phyloP scores from a whole-genome alignment of 2,888 invertebrate genomes.

The Perizoma flavofasciatum region DNA sequence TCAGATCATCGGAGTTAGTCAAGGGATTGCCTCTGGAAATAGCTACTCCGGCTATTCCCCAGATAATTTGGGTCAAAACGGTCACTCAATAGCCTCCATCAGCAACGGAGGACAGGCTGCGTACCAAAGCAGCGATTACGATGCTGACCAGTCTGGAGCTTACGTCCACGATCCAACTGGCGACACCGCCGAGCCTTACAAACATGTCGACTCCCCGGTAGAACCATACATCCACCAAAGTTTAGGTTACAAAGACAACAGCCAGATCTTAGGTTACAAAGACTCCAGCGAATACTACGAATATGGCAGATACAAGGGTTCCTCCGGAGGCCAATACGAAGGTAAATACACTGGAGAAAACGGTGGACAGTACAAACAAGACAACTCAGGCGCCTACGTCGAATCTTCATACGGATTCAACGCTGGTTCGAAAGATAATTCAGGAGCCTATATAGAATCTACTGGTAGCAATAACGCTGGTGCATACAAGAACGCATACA shows the following conservation, averaged over 20 bases:
- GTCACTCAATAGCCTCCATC: slow-evolving; percentile 31
- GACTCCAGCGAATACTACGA: slow-evolving; percentile 59
- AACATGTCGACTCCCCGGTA: slow-evolving; percentile 63
- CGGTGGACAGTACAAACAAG: slow-evolving; percentile 56
- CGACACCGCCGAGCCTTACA: slow-evolving; percentile 73
- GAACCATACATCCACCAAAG: slow-evolving; percentile 69
- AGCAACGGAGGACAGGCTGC: slow-evolving; percentile 39
- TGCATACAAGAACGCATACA: neutral
- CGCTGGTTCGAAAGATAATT: slow-evolving; percentile 34
- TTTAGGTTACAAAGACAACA: slow-evolving; percentile 54
- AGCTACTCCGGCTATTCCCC: slow-evolving; percentile 22
- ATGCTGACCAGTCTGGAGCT: slow-evolving; percentile 69
- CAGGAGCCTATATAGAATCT: slow-evolving; percentile 41
- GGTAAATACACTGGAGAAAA: slow-evolving; percentile 42
- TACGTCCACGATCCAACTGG: slow-evolving; percentile 78
- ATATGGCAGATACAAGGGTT: slow-evolving; percentile 47
- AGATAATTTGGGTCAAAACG: slow-evolving; percentile 21
- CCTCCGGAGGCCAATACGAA: slow-evolving; percentile 40
- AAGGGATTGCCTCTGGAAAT: slow-evolving; percentile 32
- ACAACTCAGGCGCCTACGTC: slow-evolving; percentile 58
- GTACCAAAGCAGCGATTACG: slow-evolving; percentile 51
- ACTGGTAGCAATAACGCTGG: slow-evolving; percentile 32
- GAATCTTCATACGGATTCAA: slow-evolving; percentile 42
- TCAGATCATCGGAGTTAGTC: slow-evolving; percentile 36
- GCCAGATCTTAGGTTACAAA: slow-evolving; percentile 55